Base-by-base conservation (phyloP, 2,888 invertebrate genomes). In the Escarpia spicata region DNA sequence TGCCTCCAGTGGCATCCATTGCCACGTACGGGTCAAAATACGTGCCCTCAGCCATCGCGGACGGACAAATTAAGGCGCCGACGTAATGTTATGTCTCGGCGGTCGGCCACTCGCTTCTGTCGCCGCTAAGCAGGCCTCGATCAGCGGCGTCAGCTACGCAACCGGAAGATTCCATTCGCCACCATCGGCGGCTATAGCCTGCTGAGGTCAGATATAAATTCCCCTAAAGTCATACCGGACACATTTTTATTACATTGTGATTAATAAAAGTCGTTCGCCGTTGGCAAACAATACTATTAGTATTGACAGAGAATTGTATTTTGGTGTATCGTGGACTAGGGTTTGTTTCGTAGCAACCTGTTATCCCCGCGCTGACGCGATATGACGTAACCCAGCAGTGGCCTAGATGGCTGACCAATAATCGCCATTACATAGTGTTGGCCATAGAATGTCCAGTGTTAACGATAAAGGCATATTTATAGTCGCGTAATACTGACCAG, bases 331-430 rank as follows among this genome's bases (percentile, higher is more conserved):
- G 75, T 6, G 26, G 4, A 75, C 26, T 26, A 4, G 75, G 75
- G 19, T 75, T 75, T 26, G 26, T 26, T 75, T 26, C 75, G 75
- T 75, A 75, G 75, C 75, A 75, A 75, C 75, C 75, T 75, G 75
- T 6, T 75, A 75, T 26, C 75, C 75, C 75, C n/a, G 75, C 75
- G 26, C 75, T 75, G 52, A 52, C 52, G 52, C 8, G 52, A 52
- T 15, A 15, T 75, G 75, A 75, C 75, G 75, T 75, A 75, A 75
- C 75, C 19, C 19, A 3, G 75, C 75, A 75, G 75, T 75, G 75
- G 75, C 75, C 75, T 75, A 75, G 75, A 75, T 75, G 75, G 75
- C 75, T 75, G 75, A 75, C 75, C 75, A 75, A 75, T 75, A 75
- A 75, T 75, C 75, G 75, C 75, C 75, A 75, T 75, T 75, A 75